Evolutionary conservation across 2,888 invertebrate species (phyloP), one percentile per base, ranked within the genome.

Genomic region (Tridacna gigas): DNA sequence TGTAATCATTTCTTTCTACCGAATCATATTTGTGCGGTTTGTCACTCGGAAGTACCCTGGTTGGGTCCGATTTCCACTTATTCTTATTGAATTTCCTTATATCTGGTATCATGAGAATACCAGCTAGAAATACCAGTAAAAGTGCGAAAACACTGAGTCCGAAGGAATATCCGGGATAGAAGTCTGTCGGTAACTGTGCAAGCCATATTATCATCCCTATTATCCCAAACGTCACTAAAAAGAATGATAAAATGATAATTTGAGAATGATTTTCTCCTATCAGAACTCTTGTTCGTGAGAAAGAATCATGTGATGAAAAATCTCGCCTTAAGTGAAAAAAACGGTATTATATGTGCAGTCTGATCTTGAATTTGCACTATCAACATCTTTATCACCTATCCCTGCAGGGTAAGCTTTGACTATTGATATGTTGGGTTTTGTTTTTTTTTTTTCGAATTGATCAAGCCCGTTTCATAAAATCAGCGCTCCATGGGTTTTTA

Each of bases 131-230:
- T 47, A 79, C 56, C 11, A 87, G 65, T 11, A 81, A 20, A 15
- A 77, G 73, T 0, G 79, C 87, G n/a, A 81, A 22, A 0, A 83
- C 81, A 22, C 26, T 60, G 20, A 87, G 63, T 20, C 87, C 87
- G 71, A 81, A 81, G 12, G 87, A 87, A 22, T 75, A 87, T 1
- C 87, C 83, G 7, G 81, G 74, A 47, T 84, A 87, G 67, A 77
- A 74, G 7, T 79, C 47, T n/a, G 60, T 22, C 3, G 87, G 83
- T 47, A 87, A 37, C 63, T 84, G 83, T 7, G 79, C 81, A 15
- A 87, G 60, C 87, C 87, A 87, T 13, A 87, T 69, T 18, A 87
- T 87, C 84, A 87, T 83, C 0, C 61, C 47, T 11, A 87, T 77
- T 1, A 85, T 74, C 11, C 74, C 83, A 7, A 83, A 51, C 15